These are phyloP conservation scores for Erannis defoliaria DNA, from an alignment of 2,888 invertebrate species.

Conservation along the genomic window DNA sequence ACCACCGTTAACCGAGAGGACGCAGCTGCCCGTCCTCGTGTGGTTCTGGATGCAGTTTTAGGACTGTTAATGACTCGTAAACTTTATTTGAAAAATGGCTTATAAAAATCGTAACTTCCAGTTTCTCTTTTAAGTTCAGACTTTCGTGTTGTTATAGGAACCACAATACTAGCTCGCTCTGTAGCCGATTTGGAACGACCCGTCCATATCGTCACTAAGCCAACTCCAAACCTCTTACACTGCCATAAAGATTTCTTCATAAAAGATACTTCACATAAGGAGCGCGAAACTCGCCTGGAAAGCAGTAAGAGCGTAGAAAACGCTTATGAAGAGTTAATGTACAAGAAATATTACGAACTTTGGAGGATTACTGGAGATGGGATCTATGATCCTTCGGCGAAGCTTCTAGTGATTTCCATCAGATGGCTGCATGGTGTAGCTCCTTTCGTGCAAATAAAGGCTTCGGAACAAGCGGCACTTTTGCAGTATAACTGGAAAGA, in stretches of 20 bases:
- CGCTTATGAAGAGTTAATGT: constrained; percentile 22
- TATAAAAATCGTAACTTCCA: too few species aligned
- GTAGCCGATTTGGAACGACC: constrained; percentile 64
- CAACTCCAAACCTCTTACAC: constrained; percentile 26
- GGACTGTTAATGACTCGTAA: too few species aligned
- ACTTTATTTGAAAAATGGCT: too few species aligned
- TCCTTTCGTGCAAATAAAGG: constrained; percentile 89
- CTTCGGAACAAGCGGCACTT: constrained; percentile 90
- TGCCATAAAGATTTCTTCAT: constrained; percentile 40
- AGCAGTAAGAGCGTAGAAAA: constrained; percentile 47
- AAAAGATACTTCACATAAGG: constrained; percentile 45
- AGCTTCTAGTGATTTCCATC: constrained; percentile 91
- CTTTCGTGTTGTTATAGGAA: constrained; percentile 7
- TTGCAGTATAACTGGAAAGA: constrained; percentile 94
- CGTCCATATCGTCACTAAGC: constrained; percentile 63
- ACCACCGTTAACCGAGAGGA: too few species aligned
- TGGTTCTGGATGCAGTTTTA: too few species aligned
- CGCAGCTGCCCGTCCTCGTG: too few species aligned
- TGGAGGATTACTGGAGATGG: constrained; percentile 80
- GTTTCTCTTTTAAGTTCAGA: too few species aligned
- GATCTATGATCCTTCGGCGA: constrained; percentile 90
- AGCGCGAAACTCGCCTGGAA: constrained; percentile 45
- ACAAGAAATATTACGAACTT: constrained; percentile 46
- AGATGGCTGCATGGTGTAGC: constrained; percentile 93
- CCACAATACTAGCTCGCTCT: constrained; percentile 37